phyloP scores from a whole-genome alignment of 2,113 vertebrate species.

The Heterocephalus glaber region DNA sequence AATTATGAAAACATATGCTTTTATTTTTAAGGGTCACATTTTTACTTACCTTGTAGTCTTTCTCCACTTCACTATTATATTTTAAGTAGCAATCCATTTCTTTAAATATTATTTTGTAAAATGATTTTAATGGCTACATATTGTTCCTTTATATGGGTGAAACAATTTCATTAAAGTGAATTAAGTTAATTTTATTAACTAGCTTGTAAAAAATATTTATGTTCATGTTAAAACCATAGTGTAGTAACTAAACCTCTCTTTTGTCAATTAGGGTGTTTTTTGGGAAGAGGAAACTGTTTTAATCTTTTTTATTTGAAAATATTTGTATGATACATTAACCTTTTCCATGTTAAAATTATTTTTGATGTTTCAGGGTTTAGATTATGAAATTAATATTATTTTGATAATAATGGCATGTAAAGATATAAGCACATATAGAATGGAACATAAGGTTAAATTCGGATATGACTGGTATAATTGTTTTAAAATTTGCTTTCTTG shows the following conservation, averaged over 20 bases:
- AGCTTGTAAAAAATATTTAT: neutral
- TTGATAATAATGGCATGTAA: neutral
- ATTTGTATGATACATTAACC: neutral
- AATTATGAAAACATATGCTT: neutral
- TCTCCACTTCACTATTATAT: neutral
- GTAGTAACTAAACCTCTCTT: neutral
- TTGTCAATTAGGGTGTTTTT: neutral
- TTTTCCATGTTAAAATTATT: neutral
- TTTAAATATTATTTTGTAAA: conserved; percentile 27
- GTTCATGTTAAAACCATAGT: neutral
- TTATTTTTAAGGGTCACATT: conserved; percentile 21
- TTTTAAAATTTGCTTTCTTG: neutral
- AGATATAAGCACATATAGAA: neutral
- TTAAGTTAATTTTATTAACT: neutral
- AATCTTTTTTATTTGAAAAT: neutral
- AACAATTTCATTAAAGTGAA: neutral
- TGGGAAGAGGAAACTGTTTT: neutral
- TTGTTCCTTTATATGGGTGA: neutral
- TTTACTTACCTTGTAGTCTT: neutral
- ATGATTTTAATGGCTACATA: neutral
- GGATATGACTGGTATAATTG: neutral
- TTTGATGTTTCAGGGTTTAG: neutral
- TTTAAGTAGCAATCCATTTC: neutral
- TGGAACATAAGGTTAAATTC: neutral
- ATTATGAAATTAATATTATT: neutral